Conservation (phyloP, 2,888 invertebrate species). For the Hipparchia sbordonii region DNA sequence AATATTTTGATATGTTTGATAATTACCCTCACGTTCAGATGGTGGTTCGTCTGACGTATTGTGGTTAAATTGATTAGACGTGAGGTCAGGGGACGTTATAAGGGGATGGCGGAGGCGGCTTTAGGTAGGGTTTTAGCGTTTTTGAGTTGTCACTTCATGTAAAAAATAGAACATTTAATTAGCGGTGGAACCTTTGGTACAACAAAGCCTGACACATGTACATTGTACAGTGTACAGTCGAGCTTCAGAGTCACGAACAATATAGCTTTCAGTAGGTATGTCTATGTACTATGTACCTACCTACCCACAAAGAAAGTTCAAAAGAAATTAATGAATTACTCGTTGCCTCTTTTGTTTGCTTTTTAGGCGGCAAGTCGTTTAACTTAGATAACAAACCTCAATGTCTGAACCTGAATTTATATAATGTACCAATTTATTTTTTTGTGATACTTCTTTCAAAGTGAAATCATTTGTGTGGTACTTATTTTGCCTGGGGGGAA, state of each 20-base stretch:
- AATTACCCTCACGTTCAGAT: no score
- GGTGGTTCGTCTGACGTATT: no score
- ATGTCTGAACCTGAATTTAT: background rate
- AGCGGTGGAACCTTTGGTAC: constrained; percentile 35
- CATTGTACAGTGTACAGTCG: constrained; percentile 50
- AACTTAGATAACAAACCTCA: constrained; percentile 1
- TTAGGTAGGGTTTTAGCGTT: no score
- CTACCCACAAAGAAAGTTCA: background rate
- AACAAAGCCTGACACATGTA: constrained; percentile 57
- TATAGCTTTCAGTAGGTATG: constrained; percentile 34
- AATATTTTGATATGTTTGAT: no score
- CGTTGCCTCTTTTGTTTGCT: constrained; percentile 21
- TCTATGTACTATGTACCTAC: background rate
- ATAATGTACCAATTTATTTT: no score
- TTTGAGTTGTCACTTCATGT: background rate
- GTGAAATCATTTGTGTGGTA: no score
- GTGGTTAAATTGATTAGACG: no score
- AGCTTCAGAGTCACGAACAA: constrained; percentile 49
- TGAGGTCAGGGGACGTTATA: no score
- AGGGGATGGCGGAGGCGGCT: no score
- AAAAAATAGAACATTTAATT: constrained; percentile 43
- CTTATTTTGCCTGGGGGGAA: no score
- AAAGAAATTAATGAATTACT: constrained; percentile 32
- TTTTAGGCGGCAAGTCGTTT: constrained; percentile 13
- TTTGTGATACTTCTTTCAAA: no score